Percentiles rank a stretch among this genome's conserved stretches.
Evolutionary conservation across 2,797 vertebrate species (phyloP).

Genomic region (Streptopelia turtur): DNA sequence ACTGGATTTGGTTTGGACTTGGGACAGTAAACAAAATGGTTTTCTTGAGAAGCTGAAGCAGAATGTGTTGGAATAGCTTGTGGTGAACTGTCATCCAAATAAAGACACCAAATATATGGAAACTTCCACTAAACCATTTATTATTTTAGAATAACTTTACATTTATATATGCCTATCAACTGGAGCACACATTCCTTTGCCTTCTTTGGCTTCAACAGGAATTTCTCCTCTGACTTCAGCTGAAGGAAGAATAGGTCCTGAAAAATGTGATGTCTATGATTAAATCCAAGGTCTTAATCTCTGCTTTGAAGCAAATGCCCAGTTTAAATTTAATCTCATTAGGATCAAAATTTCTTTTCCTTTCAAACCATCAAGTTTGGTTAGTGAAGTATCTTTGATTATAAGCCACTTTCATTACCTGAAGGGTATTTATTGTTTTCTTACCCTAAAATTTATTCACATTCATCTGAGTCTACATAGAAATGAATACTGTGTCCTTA

Average conservation of each 20-base stretch:
- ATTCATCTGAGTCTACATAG: neutral
- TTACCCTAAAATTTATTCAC: neutral
- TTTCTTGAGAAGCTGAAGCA: neutral
- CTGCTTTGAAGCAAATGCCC: neutral
- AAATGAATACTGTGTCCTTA: neutral
- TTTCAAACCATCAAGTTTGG: constrained; percentile 25
- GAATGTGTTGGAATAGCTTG: neutral
- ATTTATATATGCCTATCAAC: neutral
- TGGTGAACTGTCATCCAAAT: neutral
- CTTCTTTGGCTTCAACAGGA: neutral
- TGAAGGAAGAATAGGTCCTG: neutral
- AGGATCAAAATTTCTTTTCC: constrained; percentile 40
- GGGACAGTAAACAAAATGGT: neutral
- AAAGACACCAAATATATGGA: neutral
- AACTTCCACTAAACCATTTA: neutral
- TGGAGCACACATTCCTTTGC: neutral
- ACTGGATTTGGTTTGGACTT: neutral
- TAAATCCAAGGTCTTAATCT: constrained; percentile 14
- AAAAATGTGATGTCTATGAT: constrained; percentile 3
- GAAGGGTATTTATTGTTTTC: neutral
- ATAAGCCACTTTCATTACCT: neutral
- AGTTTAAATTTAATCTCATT: constrained; percentile 35
- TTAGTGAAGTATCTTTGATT: constrained; percentile 1
- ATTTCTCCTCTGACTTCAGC: neutral
- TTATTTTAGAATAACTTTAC: neutral